phyloP scores from a whole-genome alignment of 1,140 invertebrate species.

The Sminthurides bifidus region DNA sequence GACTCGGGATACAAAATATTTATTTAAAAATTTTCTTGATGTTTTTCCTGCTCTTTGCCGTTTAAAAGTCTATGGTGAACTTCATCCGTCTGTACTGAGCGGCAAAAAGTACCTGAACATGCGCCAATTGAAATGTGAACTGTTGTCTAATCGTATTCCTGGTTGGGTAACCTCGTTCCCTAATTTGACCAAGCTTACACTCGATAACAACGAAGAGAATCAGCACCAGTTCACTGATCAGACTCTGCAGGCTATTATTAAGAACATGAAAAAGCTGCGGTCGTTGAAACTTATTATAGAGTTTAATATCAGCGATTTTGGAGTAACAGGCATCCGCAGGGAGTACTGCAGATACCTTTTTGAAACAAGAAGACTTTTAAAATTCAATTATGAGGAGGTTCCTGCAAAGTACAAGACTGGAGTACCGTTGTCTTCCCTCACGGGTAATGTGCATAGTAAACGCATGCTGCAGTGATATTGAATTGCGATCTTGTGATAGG shows the following conservation, averaged over 20 bases:
- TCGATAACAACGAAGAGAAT: slow-evolving; percentile 2
- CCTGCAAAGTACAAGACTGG: slow-evolving; percentile 9
- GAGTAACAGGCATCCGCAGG: slow-evolving; percentile 6
- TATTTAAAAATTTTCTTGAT: slow-evolving; percentile 9
- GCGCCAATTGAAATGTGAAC: slow-evolving; percentile 4
- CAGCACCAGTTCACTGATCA: slow-evolving; percentile 1
- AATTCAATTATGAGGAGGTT: slow-evolving; percentile 3
- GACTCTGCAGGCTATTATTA: slow-evolving; percentile 2
- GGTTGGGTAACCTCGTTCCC: slow-evolving; percentile 1
- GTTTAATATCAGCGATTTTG: slow-evolving; percentile 9
- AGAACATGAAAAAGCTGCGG: slow-evolving; percentile 8
- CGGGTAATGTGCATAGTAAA: neutral
- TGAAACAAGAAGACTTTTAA: slow-evolving; percentile 5
- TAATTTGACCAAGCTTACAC: slow-evolving; percentile 7
- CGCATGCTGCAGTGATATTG: no score
- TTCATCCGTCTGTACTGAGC: neutral
- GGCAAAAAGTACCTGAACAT: slow-evolving; percentile 5
- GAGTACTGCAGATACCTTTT: slow-evolving; percentile 11
- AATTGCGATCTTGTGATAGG: neutral
- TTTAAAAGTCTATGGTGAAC: slow-evolving; percentile 9
- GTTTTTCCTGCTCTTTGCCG: slow-evolving; percentile 1
- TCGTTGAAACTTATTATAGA: neutral
- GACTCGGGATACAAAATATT: slow-evolving; percentile 6
- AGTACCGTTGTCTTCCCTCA: slow-evolving; percentile 3
- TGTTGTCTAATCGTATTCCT: slow-evolving; percentile 7